These are phyloP conservation scores for Stichodactyla helianthus DNA, from an alignment of 64 coral and sea anemone genomes.

Conservation along the genomic window DNA sequence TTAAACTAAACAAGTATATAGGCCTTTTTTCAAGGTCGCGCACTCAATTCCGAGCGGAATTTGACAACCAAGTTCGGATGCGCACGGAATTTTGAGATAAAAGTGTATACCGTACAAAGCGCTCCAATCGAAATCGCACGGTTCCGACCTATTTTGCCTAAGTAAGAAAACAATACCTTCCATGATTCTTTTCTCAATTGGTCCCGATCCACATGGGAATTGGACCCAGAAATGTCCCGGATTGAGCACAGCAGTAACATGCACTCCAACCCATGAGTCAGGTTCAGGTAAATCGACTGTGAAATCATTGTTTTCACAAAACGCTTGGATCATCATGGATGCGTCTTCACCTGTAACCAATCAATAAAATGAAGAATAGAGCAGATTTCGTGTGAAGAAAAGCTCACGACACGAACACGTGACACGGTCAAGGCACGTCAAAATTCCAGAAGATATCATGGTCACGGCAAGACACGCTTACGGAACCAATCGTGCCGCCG, in stretches of 20 bases:
- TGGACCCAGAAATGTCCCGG: slow-evolving; percentile 97
- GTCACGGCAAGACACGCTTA: no score
- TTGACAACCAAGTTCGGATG: no score
- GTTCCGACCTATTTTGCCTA: no score
- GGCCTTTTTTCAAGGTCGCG: no score
- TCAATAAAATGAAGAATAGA: not conserved
- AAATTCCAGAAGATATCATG: no score
- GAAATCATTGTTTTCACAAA: slow-evolving; percentile 79
- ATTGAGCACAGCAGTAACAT: slow-evolving; percentile 82
- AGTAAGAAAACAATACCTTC: slow-evolving; percentile 44
- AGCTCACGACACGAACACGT: not conserved
- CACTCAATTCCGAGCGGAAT: no score
- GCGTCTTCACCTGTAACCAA: slow-evolving; percentile 35
- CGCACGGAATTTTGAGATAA: no score
- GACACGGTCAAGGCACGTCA: no score
- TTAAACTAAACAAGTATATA: no score
- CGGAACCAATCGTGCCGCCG: no score
- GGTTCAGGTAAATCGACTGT: slow-evolving; percentile 61
- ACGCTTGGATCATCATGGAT: slow-evolving; percentile 38
- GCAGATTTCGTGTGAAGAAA: not conserved
- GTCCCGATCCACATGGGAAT: slow-evolving; percentile 81
- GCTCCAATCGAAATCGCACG: no score
- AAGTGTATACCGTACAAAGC: no score
- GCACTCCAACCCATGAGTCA: slow-evolving; percentile 80
- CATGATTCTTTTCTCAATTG: slow-evolving; percentile 78